phyloP scores from a whole-genome alignment of 1,140 invertebrate genomes.

The Sycophila sp. region DNA sequence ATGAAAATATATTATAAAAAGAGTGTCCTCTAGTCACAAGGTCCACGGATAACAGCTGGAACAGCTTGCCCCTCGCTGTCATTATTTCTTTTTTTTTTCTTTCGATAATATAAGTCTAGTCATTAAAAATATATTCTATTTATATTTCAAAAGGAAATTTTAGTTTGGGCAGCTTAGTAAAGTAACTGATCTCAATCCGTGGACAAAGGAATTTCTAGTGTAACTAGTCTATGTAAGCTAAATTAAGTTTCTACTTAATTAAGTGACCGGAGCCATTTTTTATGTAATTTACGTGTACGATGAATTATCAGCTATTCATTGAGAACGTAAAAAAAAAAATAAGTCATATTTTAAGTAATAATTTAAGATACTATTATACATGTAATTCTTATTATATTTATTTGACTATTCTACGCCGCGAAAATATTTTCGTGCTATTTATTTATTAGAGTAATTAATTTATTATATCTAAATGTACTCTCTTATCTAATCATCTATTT shows the following conservation, averaged over 20 bases:
- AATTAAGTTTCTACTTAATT: background rate
- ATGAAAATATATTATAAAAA: conserved; percentile 48
- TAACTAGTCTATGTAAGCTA: conserved; percentile 44
- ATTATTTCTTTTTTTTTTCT: too few relatives aligned
- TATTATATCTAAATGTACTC: background rate
- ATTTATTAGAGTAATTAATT: too few relatives aligned
- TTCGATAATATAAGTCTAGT: conserved; percentile 16
- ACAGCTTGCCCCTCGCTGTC: too few relatives aligned
- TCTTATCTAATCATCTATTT: conserved; percentile 2
- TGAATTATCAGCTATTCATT: background rate
- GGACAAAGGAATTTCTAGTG: too few relatives aligned
- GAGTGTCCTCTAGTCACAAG: conserved; percentile 60
- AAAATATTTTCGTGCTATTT: too few relatives aligned
- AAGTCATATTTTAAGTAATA: background rate
- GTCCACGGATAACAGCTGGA: conserved; percentile 53
- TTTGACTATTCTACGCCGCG: too few relatives aligned
- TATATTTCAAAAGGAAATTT: conserved; percentile 17
- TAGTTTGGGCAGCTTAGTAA: conserved; percentile 50
- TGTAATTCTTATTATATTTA: background rate
- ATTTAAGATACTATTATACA: background rate
- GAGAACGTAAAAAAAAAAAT: background rate
- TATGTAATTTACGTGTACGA: conserved; percentile 4
- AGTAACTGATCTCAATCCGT: conserved; percentile 58
- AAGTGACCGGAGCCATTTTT: conserved; percentile 14
- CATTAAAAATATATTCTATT: conserved; percentile 8